Percentiles rank a stretch among this genome's conserved stretches.
Conservation (phyloP, 1,140 invertebrate species). For the Hirudo medicinalis region DNA sequence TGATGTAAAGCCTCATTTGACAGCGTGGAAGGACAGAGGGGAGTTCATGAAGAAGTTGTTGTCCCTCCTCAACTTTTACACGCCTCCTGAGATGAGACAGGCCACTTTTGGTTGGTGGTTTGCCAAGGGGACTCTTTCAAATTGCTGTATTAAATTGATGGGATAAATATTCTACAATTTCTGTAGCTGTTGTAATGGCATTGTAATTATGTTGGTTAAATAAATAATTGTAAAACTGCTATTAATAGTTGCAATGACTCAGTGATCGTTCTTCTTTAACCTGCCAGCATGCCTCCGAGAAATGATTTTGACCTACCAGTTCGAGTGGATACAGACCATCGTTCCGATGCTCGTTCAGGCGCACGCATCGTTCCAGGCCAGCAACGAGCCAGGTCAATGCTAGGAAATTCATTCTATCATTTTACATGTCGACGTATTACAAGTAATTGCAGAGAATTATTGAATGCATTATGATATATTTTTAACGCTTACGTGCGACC, state of each 20-base stretch:
- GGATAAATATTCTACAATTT: no score
- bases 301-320: constrained; percentile 64
- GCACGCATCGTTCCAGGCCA: constrained; percentile 13
- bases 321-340: constrained; percentile 63
- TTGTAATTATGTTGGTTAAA: no score
- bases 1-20: constrained; percentile 37
- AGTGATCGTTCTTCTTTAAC: constrained; percentile 29
- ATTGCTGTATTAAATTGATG: background rate
- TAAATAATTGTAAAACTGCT: no score
- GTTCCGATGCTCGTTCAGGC: constrained; percentile 51
- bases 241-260: no score
- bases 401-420: no score
- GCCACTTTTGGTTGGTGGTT: constrained; percentile 55
- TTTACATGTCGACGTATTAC: no score
- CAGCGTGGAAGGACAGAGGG: constrained; percentile 60
- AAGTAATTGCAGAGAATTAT: no score
- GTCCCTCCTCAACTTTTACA: constrained; percentile 75
- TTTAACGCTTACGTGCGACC: no score
- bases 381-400: background rate
- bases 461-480: no score
- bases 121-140: constrained; percentile 2
- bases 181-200: no score
- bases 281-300: constrained; percentile 64
- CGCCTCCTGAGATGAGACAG: constrained; percentile 66
- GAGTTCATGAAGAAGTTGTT: constrained; percentile 69